Evolutionary conservation across 2,888 invertebrate genomes (phyloP).

Genomic region (Cryptus armator): DNA sequence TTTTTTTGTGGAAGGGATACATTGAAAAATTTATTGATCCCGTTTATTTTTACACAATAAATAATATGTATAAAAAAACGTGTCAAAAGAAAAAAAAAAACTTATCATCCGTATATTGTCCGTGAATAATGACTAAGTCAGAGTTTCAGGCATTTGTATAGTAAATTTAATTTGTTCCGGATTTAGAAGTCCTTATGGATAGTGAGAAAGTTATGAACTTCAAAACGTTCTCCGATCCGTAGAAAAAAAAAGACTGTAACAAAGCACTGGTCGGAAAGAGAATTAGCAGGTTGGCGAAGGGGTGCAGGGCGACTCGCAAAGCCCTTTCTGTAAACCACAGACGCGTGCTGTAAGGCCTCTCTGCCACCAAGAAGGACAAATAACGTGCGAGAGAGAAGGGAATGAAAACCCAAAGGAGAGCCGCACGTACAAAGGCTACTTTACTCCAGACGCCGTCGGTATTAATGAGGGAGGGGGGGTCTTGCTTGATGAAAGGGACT

Average conservation of each 20-base stretch:
- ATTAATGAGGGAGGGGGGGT: slow-evolving; percentile 69
- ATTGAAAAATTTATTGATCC: too few relatives aligned
- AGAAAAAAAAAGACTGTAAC: slow-evolving; percentile 21
- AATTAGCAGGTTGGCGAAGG: slow-evolving; percentile 52
- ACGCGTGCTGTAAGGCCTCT: slow-evolving; percentile 66
- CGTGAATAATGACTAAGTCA: too few relatives aligned
- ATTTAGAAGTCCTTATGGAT: not conserved
- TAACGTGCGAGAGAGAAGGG: slow-evolving; percentile 8
- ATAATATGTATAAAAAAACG: too few relatives aligned
- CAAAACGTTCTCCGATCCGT: not conserved
- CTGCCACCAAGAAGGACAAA: slow-evolving; percentile 13
- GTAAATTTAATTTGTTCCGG: not conserved
- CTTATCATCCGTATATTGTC: too few relatives aligned
- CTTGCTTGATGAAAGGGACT: slow-evolving; percentile 69
- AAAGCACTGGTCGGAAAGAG: slow-evolving; percentile 53
- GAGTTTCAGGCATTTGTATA: not conserved
- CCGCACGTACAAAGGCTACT: slow-evolving; percentile 73
- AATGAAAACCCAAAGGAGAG: slow-evolving; percentile 39
- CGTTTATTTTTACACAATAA: too few relatives aligned
- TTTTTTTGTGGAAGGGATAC: too few relatives aligned
- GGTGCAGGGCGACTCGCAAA: slow-evolving; percentile 9
- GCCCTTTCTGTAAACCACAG: slow-evolving; percentile 63
- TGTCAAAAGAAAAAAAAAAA: too few relatives aligned
- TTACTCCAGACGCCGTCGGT: slow-evolving; percentile 68
- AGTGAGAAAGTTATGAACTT: slow-evolving; percentile 2